Evolutionary conservation across 2,888 invertebrate species (phyloP), one percentile per base, ranked within the genome.

Genomic region (Hermaeophaga mercurialis): DNA sequence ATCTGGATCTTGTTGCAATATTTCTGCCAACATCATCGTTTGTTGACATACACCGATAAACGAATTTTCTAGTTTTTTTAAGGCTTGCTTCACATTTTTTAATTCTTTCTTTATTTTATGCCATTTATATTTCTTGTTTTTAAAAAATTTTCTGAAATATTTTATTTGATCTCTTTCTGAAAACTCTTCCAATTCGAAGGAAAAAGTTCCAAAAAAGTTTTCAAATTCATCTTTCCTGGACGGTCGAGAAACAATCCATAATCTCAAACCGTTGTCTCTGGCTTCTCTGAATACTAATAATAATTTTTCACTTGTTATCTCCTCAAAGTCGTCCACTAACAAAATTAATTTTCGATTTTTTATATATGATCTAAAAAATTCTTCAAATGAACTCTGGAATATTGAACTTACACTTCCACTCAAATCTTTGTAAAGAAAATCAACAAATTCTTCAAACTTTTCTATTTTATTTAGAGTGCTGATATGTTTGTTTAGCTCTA

Each of bases 31-130:
- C 57, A 57, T 57, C 53, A 57, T 53, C 4, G 57, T 57, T 48
- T 57, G 57, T 41, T 57, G 57, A 24, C 53, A 57, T 11, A 43
- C 48, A 12, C 57, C 57, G 24, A 57, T 53, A 34, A 47, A 48
- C 0, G 57, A 57, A 31, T 43, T 46, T 41, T 50, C 36, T 1
- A 56, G 24, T 33, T 11, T 19, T 2, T 39, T 24, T 14, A 38
- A 46, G 7, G 24, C 34, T n/a, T 19, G 45, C 1, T 56, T 12
- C 3, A 56, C 22, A 1, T 4, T 19, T 1, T 11, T 19, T 19
- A 49, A 3, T 3, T 18, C 49, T 5, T 12, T 44, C 2, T 45
- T 9, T 39, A 5, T 24, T 15, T 45, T 15, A 15, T 48, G 36
- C 11, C 53, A n/a, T 28, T n/a, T 17, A 22, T 5, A 7, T 22